Evolutionary conservation across 2,113 vertebrate genomes (phyloP).

Genomic region (Cromileptes altivelis): DNA sequence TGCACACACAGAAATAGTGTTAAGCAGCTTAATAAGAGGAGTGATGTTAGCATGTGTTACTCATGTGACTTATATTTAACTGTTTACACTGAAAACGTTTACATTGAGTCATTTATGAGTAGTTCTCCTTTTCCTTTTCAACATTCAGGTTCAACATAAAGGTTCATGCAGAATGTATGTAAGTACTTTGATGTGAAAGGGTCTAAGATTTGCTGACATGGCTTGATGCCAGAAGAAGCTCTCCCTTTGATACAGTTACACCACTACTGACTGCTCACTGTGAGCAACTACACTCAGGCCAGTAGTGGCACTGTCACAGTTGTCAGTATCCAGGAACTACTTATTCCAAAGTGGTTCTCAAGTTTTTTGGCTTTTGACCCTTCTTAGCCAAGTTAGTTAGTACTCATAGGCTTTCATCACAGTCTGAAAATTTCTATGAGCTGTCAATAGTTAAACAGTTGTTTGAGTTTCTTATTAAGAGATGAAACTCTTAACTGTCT

Average conservation of each 20-base stretch:
- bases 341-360: not conserved
- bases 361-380: not conserved
- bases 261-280: not conserved
- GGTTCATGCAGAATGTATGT: not conserved
- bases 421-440: not conserved
- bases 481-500: not conserved
- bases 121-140: not conserved
- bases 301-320: not conserved
- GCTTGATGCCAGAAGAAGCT: not conserved
- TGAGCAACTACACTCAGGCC: not conserved
- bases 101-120: not conserved
- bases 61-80: constrained; percentile 63
- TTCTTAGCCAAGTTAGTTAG: not conserved
- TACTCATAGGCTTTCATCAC: too few relatives aligned
- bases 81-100: not conserved
- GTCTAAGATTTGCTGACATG: not conserved
- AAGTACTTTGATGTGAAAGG: not conserved
- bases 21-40: constrained; percentile 34
- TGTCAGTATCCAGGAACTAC: not conserved
- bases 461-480: not conserved
- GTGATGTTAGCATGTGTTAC: constrained; percentile 9
- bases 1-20: constrained; percentile 18
- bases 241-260: not conserved
- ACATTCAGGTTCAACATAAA: not conserved
- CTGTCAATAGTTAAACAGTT: not conserved